Conservation (phyloP, 2,113 vertebrate species). For the Motacilla alba region DNA sequence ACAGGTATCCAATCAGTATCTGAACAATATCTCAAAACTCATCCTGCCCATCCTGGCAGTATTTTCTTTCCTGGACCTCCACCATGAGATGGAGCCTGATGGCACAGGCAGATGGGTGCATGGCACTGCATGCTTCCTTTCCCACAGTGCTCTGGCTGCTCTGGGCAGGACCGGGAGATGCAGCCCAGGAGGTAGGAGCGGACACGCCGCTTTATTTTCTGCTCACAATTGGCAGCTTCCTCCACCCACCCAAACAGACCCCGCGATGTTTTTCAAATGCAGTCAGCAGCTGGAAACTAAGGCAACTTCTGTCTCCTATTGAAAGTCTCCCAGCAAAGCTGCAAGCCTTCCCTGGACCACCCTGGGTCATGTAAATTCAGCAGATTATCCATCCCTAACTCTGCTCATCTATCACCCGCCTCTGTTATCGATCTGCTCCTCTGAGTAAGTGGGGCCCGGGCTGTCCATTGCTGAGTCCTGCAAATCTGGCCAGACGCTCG, state of each 20-base stretch:
- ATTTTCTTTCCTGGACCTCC: neutral
- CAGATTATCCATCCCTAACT: conserved; percentile 73
- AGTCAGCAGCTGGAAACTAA: conserved; percentile 68
- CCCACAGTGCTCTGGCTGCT: neutral
- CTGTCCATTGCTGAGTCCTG: conserved; percentile 56
- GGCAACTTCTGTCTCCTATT: conserved; percentile 68
- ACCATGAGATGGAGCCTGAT: fast-evolving
- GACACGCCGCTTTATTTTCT: conserved; percentile 26
- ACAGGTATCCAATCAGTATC: fast-evolving
- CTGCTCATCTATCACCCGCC: conserved; percentile 84
- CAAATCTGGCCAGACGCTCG: conserved; percentile 54
- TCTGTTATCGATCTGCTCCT: conserved; percentile 87
- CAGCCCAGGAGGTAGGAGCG: neutral
- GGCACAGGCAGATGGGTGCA: neutral
- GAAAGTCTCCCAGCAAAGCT: conserved; percentile 64
- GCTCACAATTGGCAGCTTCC: conserved; percentile 40
- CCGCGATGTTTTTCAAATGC: conserved; percentile 60
- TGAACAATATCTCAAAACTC: neutral
- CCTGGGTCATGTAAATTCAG: conserved; percentile 73
- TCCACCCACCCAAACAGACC: conserved; percentile 53
- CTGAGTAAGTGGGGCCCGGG: conserved; percentile 57
- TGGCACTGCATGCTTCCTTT: neutral
- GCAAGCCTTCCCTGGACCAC: conserved; percentile 56
- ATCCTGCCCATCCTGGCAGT: neutral
- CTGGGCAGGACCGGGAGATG: neutral